These are phyloP conservation scores for Eublepharis macularius DNA, from an alignment of 2,113 vertebrate genomes.

Conservation along the genomic window DNA sequence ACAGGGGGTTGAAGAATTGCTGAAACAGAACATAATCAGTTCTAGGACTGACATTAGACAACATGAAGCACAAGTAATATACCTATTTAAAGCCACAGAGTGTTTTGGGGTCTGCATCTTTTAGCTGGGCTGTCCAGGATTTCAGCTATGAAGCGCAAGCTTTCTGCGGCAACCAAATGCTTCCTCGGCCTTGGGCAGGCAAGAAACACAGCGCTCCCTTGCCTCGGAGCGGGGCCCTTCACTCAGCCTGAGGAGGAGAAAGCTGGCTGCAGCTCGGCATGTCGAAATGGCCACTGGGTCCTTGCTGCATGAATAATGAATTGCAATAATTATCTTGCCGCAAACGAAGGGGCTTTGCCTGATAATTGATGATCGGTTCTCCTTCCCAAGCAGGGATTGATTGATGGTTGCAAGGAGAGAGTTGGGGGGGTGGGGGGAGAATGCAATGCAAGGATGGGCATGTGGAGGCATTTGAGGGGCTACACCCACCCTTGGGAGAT, in stretches of 20 bases:
- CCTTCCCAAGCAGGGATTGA: background rate
- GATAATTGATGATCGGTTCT: constrained; percentile 22
- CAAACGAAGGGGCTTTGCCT: constrained; percentile 5
- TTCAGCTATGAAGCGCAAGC: background rate
- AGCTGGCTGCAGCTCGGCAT: too few species aligned
- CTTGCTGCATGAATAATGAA: constrained; percentile 22
- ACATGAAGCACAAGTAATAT: too few species aligned
- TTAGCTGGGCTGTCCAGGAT: background rate
- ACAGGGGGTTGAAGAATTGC: too few species aligned
- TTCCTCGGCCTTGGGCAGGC: background rate
- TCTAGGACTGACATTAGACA: too few species aligned
- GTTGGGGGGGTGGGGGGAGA: background rate
- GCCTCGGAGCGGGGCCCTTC: too few species aligned
- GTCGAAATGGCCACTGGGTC: background rate
- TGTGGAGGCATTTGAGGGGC: background rate
- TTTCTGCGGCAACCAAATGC: background rate
- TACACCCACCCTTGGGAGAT: too few species aligned
- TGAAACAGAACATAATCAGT: too few species aligned
- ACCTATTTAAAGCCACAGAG: too few species aligned
- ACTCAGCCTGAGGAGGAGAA: background rate
- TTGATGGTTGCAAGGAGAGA: accelerated
- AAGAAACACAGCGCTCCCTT: too few species aligned
- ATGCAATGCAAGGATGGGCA: background rate
- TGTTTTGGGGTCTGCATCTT: too few species aligned
- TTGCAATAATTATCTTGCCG: constrained; percentile 8